phyloP scores from a whole-genome alignment of 2,113 vertebrate genomes.

The Castor canadensis region DNA sequence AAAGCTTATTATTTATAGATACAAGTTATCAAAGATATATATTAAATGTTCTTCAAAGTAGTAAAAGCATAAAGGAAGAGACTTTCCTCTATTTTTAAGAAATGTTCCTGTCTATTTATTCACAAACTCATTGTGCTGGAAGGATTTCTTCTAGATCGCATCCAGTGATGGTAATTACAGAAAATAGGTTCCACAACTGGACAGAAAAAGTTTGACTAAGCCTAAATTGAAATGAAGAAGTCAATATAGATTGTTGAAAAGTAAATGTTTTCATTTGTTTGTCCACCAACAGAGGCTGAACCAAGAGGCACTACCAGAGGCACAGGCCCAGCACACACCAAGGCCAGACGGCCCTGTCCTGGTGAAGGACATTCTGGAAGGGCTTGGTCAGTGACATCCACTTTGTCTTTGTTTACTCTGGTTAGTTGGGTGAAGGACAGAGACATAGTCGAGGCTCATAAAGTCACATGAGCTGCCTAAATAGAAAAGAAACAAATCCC shows the following conservation, averaged over 20 bases:
- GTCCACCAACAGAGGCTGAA: not conserved
- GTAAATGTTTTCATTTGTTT: not conserved
- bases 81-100: not conserved
- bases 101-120: not conserved
- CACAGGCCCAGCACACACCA: not conserved
- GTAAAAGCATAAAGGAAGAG: not conserved
- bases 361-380: rapidly evolving
- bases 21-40: not conserved
- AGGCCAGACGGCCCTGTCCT: not conserved
- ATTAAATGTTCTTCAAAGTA: not conserved
- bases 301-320: not conserved
- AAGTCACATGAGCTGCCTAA: not conserved
- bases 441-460: not conserved
- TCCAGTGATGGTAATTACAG: not conserved
- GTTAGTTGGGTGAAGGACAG: not conserved
- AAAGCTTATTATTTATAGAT: not conserved
- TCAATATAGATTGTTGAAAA: not conserved
- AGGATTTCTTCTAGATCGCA: not conserved
- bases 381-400: not conserved
- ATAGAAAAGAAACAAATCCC: not conserved
- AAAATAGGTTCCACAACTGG: slow-evolving; percentile 43
- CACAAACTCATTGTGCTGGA: not conserved
- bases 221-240: not conserved
- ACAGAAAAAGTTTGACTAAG: not conserved
- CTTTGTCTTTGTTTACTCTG: not conserved